phyloP scores from a whole-genome alignment of 1,140 invertebrate species.

The Drosophila lowei region DNA sequence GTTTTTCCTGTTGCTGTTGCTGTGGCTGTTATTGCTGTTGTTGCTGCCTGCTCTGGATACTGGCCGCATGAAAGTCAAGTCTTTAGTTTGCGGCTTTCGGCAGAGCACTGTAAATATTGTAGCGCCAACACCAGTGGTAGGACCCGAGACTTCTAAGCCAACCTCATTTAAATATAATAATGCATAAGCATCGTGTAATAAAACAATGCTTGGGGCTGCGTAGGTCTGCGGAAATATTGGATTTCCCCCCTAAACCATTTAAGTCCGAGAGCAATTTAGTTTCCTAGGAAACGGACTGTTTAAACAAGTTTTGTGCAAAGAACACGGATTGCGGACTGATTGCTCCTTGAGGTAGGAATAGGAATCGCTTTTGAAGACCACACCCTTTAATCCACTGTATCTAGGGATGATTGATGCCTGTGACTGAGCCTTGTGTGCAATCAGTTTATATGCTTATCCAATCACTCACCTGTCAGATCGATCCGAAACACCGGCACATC shows the following conservation, averaged over 20 bases:
- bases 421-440: too few relatives aligned
- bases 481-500: slow-evolving; percentile 88
- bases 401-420: too few relatives aligned
- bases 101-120: slow-evolving; percentile 58
- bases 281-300: slow-evolving; percentile 18
- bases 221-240: slow-evolving; percentile 45
- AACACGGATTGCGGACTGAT: not conserved
- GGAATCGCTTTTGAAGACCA: too few relatives aligned
- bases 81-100: slow-evolving; percentile 73
- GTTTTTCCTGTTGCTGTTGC: slow-evolving; percentile 48
- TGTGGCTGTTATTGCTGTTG: slow-evolving; percentile 11
- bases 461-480: slow-evolving; percentile 83
- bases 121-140: slow-evolving; percentile 51
- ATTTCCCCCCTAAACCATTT: slow-evolving; percentile 34
- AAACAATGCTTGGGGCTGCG: slow-evolving; percentile 32
- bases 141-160: slow-evolving; percentile 66
- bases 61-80: slow-evolving; percentile 75
- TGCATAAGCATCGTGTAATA: slow-evolving; percentile 60
- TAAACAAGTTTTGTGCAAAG: slow-evolving; percentile 15
- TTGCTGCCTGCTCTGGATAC: slow-evolving; percentile 32
- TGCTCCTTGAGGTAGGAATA: not conserved
- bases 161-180: slow-evolving; percentile 80
- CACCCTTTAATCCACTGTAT: too few relatives aligned
- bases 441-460: too few relatives aligned
- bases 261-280: slow-evolving; percentile 25